phyloP scores from a whole-genome alignment of 2,888 invertebrate species.

The Agrotis ipsilon region DNA sequence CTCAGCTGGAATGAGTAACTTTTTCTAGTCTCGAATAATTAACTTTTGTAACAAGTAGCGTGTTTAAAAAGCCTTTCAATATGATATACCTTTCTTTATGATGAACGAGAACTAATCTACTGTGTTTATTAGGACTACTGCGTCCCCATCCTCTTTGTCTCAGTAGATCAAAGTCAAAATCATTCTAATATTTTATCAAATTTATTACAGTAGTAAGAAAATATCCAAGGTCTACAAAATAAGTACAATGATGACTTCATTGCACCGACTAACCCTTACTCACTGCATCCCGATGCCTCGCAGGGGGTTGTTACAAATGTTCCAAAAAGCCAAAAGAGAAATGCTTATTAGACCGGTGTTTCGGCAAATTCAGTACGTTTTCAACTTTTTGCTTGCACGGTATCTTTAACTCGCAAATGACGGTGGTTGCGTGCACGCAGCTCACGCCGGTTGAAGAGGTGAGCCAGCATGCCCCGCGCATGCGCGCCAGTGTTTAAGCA shows the following conservation, averaged over 20 bases:
- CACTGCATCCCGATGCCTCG: neutral
- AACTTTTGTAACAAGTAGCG: neutral
- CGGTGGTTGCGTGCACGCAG: conserved; percentile 40
- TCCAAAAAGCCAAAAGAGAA: conserved; percentile 17
- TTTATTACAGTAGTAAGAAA: neutral
- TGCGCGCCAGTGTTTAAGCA: conserved; percentile 46
- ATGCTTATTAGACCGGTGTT: conserved; percentile 43
- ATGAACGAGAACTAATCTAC: neutral
- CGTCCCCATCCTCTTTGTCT: neutral
- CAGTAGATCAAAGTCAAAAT: neutral
- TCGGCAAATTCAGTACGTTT: conserved; percentile 32
- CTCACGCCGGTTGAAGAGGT: neutral
- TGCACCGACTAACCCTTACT: neutral
- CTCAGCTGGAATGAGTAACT: neutral
- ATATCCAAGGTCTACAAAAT: neutral
- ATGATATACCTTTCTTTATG: too few relatives aligned
- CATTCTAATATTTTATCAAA: too few relatives aligned
- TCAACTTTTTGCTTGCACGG: conserved; percentile 36
- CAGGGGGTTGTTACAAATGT: conserved; percentile 8
- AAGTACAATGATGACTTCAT: neutral
- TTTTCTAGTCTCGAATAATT: conserved; percentile 2
- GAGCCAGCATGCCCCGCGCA: conserved; percentile 31
- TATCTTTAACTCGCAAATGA: conserved; percentile 45
- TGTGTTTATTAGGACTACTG: too few relatives aligned
- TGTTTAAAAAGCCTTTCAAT: neutral